phyloP scores from a whole-genome alignment of 2,113 vertebrate species.

The Sinocyclocheilus rhinocerous region DNA sequence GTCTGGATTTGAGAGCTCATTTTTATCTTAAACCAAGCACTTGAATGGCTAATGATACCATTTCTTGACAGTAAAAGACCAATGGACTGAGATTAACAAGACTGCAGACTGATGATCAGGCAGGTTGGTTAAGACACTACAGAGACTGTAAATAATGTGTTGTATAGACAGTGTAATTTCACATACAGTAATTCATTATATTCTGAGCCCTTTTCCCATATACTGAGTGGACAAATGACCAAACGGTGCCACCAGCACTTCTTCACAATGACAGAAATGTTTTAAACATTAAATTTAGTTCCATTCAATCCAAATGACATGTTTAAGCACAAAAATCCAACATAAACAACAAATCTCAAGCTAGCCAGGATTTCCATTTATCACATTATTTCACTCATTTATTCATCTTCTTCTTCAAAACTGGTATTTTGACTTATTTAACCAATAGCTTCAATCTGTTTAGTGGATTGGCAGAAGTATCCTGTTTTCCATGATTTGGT shows the following conservation, averaged over 20 bases:
- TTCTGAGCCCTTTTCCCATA: not conserved
- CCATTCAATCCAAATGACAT: not conserved
- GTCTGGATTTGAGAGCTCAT: not conserved
- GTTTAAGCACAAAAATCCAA: conserved; percentile 10
- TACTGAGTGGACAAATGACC: not conserved
- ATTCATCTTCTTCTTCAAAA: not conserved
- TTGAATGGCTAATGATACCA: not conserved
- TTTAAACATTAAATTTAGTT: conserved; percentile 1
- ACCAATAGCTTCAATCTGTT: not conserved
- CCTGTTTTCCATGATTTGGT: not conserved
- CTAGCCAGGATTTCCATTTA: not conserved
- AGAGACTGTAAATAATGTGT: not conserved
- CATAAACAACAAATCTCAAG: not conserved
- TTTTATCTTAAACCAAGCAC: not conserved
- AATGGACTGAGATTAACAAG: not conserved
- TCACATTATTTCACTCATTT: not conserved
- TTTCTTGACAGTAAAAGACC: not conserved
- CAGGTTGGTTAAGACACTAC: conserved; percentile 1
- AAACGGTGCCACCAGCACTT: not conserved
- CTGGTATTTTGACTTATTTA: not conserved
- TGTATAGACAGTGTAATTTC: not conserved
- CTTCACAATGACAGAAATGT: not conserved
- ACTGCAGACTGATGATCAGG: not conserved
- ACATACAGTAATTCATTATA: not conserved
- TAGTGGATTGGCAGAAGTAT: not conserved